Percentiles rank a stretch among this genome's conserved stretches.
Evolutionary conservation across 2,888 invertebrate genomes (phyloP).

Genomic region (Aspidapion aeneum): DNA sequence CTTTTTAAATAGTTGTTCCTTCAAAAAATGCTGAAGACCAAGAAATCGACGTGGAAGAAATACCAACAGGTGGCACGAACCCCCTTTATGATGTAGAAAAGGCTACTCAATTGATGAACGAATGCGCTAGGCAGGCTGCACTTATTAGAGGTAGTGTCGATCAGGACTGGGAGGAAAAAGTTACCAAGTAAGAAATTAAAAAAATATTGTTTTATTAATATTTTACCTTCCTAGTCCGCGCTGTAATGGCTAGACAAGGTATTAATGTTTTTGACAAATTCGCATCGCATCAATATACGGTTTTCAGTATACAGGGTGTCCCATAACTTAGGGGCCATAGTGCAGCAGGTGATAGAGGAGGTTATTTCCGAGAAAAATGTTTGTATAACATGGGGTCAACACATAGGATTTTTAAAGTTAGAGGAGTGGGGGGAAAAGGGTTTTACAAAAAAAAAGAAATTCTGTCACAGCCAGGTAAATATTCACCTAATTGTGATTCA

Average conservation of each 20-base stretch:
- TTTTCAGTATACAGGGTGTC: no score
- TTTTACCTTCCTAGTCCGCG: not conserved
- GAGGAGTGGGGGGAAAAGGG: no score
- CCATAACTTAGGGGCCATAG: no score
- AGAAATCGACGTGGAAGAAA: constrained; percentile 50
- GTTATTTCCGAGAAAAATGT: no score
- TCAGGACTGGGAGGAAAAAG: constrained; percentile 66
- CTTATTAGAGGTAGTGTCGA: constrained; percentile 57
- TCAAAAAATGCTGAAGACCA: constrained; percentile 35
- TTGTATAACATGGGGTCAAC: no score
- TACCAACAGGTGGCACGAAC: constrained; percentile 43
- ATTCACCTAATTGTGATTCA: no score
- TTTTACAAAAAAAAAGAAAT: no score
- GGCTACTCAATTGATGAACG: constrained; percentile 64
- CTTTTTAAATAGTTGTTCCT: constrained; percentile 23
- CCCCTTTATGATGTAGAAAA: constrained; percentile 58
- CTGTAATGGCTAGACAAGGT: not conserved
- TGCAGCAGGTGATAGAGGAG: no score
- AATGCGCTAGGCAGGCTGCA: constrained; percentile 63
- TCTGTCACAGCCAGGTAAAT: no score
- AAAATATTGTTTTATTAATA: constrained; percentile 2
- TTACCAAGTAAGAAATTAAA: constrained; percentile 58
- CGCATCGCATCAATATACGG: no score
- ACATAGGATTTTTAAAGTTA: no score
- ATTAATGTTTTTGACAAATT: no score